These are phyloP conservation scores for Rhamphomyia laevipes DNA, from an alignment of 2,888 invertebrate species.

Conservation along the genomic window DNA sequence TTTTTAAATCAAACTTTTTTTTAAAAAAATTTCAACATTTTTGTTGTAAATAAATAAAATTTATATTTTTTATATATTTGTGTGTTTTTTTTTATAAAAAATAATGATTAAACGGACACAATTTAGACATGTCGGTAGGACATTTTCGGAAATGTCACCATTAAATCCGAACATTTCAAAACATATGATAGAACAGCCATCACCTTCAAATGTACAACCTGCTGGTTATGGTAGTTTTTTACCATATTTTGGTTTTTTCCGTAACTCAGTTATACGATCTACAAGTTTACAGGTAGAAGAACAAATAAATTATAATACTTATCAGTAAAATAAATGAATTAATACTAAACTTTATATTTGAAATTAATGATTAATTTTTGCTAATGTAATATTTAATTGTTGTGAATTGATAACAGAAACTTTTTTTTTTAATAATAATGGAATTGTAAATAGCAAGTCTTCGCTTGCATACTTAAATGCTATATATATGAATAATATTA, in stretches of 20 bases:
- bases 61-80: no score
- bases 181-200: conserved; percentile 4
- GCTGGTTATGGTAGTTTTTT: conserved; percentile 32
- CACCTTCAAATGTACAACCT: conserved; percentile 15
- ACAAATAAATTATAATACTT: neutral
- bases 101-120: neutral
- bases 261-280: conserved; percentile 25
- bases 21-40: no score
- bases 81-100: conserved; percentile 1
- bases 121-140: conserved; percentile 4
- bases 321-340: no score
- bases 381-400: no score
- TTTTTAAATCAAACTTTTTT: no score
- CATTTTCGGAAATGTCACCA: conserved; percentile 32
- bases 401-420: no score
- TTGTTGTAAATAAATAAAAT: neutral
- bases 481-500: no score
- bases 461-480: no score
- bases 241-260: conserved; percentile 31
- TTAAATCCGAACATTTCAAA: conserved; percentile 26
- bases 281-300: conserved; percentile 29
- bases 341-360: no score
- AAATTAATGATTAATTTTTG: no score
- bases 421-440: no score
- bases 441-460: no score